Conservation (phyloP, 2,797 vertebrate genomes). For the Novumbra hubbsi region DNA sequence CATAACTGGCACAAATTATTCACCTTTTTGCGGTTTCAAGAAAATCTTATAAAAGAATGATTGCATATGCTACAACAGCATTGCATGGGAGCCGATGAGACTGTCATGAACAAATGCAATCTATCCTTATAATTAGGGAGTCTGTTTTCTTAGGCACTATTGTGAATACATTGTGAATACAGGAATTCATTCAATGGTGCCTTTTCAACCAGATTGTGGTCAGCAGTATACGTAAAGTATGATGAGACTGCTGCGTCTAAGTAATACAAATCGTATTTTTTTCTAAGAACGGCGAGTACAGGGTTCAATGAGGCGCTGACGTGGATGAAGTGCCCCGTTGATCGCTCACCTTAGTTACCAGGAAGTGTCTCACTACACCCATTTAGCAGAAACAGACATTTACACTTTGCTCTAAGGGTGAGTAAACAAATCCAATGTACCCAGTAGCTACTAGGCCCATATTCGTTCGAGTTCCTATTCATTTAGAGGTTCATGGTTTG, state of each 20-base stretch:
- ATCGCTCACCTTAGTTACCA: slow-evolving; percentile 48
- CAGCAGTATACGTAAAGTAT: no score
- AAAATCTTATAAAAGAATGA: background rate
- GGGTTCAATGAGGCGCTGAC: slow-evolving; percentile 27
- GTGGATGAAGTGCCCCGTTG: slow-evolving; percentile 21
- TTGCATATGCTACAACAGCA: background rate
- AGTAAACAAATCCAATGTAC: background rate
- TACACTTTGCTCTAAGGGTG: background rate
- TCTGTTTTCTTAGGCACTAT: background rate
- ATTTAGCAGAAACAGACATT: background rate
- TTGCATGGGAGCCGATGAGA: background rate
- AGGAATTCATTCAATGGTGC: background rate
- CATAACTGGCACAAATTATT: background rate
- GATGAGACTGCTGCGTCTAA: no score
- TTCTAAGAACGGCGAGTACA: no score
- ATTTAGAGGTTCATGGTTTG: background rate
- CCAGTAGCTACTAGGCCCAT: background rate
- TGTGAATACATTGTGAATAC: background rate
- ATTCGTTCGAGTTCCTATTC: background rate
- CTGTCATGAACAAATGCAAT: background rate
- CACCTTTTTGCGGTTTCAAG: background rate
- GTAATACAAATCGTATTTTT: no score
- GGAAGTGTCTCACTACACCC: slow-evolving; percentile 53
- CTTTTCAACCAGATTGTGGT: background rate
- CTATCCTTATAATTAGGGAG: background rate